phyloP scores from a whole-genome alignment of 2,888 invertebrate species.

The Ectobius pallidus region DNA sequence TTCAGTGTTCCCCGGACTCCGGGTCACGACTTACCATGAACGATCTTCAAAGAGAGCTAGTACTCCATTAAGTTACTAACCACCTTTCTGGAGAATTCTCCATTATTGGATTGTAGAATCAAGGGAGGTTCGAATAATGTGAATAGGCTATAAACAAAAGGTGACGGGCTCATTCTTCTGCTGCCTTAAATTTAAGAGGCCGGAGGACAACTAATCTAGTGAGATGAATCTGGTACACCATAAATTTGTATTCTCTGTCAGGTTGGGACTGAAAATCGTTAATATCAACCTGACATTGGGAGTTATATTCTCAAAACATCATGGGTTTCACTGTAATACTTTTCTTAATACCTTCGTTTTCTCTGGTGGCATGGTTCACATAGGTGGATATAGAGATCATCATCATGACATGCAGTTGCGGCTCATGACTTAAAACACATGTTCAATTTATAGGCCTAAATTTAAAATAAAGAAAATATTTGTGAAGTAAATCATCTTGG shows the following conservation, averaged over 20 bases:
- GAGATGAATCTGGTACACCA: not conserved
- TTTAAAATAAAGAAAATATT: no score
- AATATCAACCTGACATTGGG: not conserved
- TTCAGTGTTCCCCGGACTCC: not conserved
- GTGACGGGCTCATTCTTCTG: constrained; percentile 3
- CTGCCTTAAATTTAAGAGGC: not conserved
- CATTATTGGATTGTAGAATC: constrained; percentile 17
- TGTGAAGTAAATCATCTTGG: no score
- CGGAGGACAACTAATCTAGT: not conserved
- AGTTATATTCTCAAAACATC: not conserved
- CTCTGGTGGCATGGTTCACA: not conserved
- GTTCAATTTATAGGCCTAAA: no score
- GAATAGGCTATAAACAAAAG: constrained; percentile 8
- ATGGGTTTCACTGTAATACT: not conserved
- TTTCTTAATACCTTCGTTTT: not conserved
- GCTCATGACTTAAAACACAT: no score
- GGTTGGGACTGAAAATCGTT: no score
- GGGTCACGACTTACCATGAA: not conserved
- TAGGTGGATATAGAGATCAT: not conserved
- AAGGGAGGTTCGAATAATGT: not conserved
- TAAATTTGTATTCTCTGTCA: not conserved
- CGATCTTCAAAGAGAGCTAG: not conserved
- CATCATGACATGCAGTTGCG: no score
- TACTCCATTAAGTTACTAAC: constrained; percentile 12
- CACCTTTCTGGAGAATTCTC: constrained; percentile 7